Evolutionary conservation across 2,888 invertebrate species (phyloP), one percentile per base, ranked within the genome.

Genomic region (Ommatoiulus sabulosus): DNA sequence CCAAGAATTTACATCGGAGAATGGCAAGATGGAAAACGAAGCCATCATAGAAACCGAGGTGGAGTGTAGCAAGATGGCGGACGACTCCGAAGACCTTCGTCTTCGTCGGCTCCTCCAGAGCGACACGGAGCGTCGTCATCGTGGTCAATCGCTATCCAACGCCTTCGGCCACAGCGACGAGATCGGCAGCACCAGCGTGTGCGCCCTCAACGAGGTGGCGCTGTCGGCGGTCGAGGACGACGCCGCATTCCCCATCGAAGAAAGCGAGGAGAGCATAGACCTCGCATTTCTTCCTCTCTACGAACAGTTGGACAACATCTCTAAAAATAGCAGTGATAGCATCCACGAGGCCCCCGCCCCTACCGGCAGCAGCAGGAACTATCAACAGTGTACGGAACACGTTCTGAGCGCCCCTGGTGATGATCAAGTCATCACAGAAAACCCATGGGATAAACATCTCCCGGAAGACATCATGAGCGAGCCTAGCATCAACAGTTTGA

Each of bases 151-250:
- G 63, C n/a, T 63, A 20, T 48, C 48, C 48, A 48, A 12, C 48
- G 12, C 48, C 10, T 63, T 63, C 20, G 63, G 63, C 63, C 63
- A 63, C 63, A 63, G 63, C 63, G 8, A 63, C 63, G 63, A 46
- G 24, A 48, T 44, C 48, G 52, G 87, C 17, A 48, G 87, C 48
- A 87, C 87, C 87, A 87, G 35, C 35, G 46, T 46, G n/a, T 87
- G 35, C 48, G 87, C 48, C 15, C 17, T 87, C n/a, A 87, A 87
- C 52, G 87, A 87, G 52, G 52, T 87, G 17, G 52, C 48, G 46
- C 44, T 87, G 46, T n/a, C n/a, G 17, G 85, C 46, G 44, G 48
- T 12, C 85, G 85, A 85, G 2, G 43, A 15, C 84, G 84, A n/a
- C 35, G 85, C 10, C 12, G 35, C 12, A 15, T 6, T 84, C 24